These are phyloP conservation scores for Crotalus helleri DNA, from an alignment of 2,113 vertebrate species.

Conservation along the genomic window DNA sequence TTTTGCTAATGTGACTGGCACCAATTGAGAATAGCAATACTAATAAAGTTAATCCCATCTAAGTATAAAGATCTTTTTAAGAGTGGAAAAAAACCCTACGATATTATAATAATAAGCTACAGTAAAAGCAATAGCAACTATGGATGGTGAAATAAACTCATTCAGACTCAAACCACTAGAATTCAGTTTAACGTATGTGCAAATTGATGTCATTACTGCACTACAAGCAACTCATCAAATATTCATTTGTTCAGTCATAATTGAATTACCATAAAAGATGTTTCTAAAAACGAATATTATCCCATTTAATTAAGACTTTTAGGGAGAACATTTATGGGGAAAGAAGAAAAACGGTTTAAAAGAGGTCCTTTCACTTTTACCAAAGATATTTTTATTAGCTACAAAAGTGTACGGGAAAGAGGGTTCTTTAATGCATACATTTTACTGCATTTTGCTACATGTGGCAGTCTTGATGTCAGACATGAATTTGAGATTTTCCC, in stretches of 20 bases:
- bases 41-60: background rate
- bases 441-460: background rate
- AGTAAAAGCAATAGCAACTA: background rate
- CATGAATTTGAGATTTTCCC: background rate
- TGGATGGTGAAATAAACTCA: background rate
- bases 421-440: background rate
- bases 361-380: background rate
- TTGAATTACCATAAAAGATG: constrained; percentile 1
- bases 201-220: constrained; percentile 17
- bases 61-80: background rate
- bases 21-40: background rate
- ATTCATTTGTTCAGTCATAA: constrained; percentile 33
- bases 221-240: constrained; percentile 28
- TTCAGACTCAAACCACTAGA: background rate
- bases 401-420: background rate
- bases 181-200: constrained; percentile 11
- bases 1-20: background rate
- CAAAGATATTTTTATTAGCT: background rate
- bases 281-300: constrained; percentile 27
- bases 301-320: constrained; percentile 18
- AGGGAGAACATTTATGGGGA: background rate
- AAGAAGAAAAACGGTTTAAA: background rate
- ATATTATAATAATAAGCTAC: background rate
- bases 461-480: background rate
- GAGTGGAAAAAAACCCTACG: background rate